Base-by-base conservation (phyloP, 2,888 invertebrate genomes). In the Nasonovia ribisnigri region DNA sequence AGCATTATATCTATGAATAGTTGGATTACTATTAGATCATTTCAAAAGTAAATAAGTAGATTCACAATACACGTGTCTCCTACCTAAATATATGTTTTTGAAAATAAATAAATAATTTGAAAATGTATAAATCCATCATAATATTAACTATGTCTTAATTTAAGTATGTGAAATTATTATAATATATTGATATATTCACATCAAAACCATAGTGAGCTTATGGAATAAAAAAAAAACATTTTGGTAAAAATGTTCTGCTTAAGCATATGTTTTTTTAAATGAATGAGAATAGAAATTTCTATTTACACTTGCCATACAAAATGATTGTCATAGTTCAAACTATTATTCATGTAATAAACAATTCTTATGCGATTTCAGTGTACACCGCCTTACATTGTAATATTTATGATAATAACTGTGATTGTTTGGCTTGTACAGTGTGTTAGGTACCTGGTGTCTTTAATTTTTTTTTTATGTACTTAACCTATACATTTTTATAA, bases 1-100 rank as follows among this genome's bases (percentile, higher is more conserved):
- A 77, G 77, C 77, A 77, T 77, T 36, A 77, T 77, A 77, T 77
- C 36, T 20, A 77, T 36, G 20, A 77, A 77, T 77, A 77, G 77
- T 77, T 77, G 42, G 77, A 77, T 77, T 77, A 77, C 36, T 77
- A 77, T 77, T 77, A 36, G 77, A 77, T 42, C 77, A 77, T 51
- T 88, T 51, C 24, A 88, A 51, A 51, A 88, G 16, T 88, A 5
- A 88, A 51, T 20, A 20, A 51, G 54, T 54, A 54, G 20, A 20
- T 54, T 13, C 54, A 54, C 20, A 54, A n/a, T 51, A n/a, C 51
- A 51, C 36, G 16, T 51, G 26, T n/a, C 8, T 36, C 36, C 36
- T 77, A 77, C 20, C 20, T 36, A 77, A 77, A 48, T n/a, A 36
- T 24, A 48, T 48, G 36, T n/a, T 51, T 48, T 51, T 51, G 8